These are phyloP conservation scores for Nothoprocta perdicaria DNA, from an alignment of 2,113 vertebrate genomes.

Conservation along the genomic window DNA sequence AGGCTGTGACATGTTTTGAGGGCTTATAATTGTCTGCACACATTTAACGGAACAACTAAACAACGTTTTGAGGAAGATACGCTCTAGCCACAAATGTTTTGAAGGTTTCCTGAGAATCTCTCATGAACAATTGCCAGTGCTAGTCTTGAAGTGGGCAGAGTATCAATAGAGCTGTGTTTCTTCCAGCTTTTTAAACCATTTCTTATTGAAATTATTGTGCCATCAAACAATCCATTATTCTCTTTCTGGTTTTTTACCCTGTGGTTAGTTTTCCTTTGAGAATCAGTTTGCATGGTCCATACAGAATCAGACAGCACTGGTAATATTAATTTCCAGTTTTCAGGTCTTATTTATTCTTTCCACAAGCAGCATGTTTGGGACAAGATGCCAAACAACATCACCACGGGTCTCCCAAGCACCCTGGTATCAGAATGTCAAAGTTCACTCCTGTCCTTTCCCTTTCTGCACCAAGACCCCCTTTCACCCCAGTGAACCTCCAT, in stretches of 20 bases:
- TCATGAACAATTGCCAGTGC: slow-evolving; percentile 27
- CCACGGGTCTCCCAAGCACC: not conserved
- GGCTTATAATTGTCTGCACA: slow-evolving; percentile 59
- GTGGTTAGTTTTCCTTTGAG: not conserved
- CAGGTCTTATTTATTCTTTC: not conserved
- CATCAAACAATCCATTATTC: not conserved
- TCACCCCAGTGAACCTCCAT: not conserved
- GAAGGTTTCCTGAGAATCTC: slow-evolving; percentile 55
- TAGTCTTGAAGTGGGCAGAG: not conserved
- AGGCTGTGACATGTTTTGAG: slow-evolving; percentile 51
- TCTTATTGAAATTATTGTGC: not conserved
- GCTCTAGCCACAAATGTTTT: slow-evolving; percentile 67
- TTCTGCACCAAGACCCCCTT: not conserved
- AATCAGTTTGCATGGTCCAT: not conserved
- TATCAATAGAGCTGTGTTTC: not conserved
- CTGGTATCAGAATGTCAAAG: not conserved
- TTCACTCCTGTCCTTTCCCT: not conserved
- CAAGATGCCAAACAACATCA: not conserved
- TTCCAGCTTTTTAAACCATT: not conserved
- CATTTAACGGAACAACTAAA: slow-evolving; percentile 47
- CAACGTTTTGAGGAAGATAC: not conserved
- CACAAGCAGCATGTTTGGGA: not conserved
- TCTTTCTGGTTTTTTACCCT: not conserved
- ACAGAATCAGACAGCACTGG: not conserved
- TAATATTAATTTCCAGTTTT: not conserved